phyloP scores from a whole-genome alignment of 1,140 invertebrate species.

The Lutraria rhynchaena region DNA sequence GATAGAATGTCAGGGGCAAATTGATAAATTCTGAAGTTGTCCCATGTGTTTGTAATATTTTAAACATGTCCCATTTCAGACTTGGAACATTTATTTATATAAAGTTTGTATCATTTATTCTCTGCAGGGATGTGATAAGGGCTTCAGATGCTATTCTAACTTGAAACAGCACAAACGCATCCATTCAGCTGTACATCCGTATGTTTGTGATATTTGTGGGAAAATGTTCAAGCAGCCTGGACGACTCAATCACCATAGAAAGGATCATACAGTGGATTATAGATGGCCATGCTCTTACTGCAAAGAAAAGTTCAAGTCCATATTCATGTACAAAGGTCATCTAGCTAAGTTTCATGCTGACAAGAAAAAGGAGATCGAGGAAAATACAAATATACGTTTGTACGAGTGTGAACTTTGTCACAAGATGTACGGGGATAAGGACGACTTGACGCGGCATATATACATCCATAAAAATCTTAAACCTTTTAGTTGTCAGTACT shows the following conservation, averaged over 20 bases:
- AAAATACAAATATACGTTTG: constrained; percentile 42
- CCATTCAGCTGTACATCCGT: constrained; percentile 96
- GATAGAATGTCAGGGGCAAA: no score
- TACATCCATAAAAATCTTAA: constrained; percentile 61
- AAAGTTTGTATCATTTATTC: no score
- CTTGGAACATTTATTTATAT: no score
- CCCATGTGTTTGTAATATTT: no score
- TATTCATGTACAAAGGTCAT: constrained; percentile 55
- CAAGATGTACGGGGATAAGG: constrained; percentile 54
- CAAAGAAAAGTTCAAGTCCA: constrained; percentile 44
- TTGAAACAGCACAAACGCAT: constrained; percentile 99
- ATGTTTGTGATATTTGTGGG: constrained; percentile 93
- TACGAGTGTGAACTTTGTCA: constrained; percentile 51
- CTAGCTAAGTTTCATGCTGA: constrained; percentile 49
- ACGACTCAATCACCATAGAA: constrained; percentile 54
- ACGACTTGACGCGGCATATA: constrained; percentile 51
- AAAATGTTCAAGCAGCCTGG: constrained; percentile 72
- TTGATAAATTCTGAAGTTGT: no score
- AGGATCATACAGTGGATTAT: constrained; percentile 27
- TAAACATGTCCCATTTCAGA: no score
- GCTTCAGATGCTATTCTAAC: constrained; percentile 98
- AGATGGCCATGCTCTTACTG: constrained; percentile 54
- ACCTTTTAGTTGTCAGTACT: constrained; percentile 70
- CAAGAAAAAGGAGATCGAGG: constrained; percentile 41
- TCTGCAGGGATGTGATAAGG: constrained; percentile 90